phyloP scores from a whole-genome alignment of 2,113 vertebrate species.

The Callithrix jacchus region DNA sequence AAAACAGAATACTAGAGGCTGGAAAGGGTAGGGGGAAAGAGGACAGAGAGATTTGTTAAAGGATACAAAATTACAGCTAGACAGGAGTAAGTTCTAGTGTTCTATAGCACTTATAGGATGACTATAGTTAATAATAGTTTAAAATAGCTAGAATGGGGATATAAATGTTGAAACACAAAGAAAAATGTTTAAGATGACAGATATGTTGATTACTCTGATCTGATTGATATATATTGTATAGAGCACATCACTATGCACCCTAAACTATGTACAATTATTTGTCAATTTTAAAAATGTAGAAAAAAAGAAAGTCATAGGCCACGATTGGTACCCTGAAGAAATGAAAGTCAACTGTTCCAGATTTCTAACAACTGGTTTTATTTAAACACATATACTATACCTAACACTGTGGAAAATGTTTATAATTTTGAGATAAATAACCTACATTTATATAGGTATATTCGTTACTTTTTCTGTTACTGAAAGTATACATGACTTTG shows the following conservation, averaged over 20 bases:
- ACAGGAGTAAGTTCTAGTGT: not conserved
- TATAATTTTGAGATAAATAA: slow-evolving; percentile 24
- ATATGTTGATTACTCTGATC: not conserved
- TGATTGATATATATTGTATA: not conserved
- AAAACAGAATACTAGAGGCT: not conserved
- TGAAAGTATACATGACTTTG: not conserved
- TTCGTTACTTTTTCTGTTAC: not conserved
- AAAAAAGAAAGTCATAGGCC: not conserved
- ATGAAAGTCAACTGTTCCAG: not conserved
- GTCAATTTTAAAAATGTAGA: not conserved
- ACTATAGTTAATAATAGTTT: not conserved
- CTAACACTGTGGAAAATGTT: not conserved
- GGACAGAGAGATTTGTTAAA: not conserved
- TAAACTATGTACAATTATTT: not conserved
- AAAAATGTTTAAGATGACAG: not conserved
- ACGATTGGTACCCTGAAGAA: not conserved
- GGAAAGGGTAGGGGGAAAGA: not conserved
- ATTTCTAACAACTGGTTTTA: not conserved
- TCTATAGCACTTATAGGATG: not conserved
- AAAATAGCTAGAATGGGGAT: not conserved
- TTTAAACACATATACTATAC: not conserved
- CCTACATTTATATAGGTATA: not conserved
- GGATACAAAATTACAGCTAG: not conserved
- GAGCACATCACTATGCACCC: too few species aligned
- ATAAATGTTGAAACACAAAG: not conserved